Base-by-base conservation (phyloP, 2,888 invertebrate species). In the Stictocephala bisonia region DNA sequence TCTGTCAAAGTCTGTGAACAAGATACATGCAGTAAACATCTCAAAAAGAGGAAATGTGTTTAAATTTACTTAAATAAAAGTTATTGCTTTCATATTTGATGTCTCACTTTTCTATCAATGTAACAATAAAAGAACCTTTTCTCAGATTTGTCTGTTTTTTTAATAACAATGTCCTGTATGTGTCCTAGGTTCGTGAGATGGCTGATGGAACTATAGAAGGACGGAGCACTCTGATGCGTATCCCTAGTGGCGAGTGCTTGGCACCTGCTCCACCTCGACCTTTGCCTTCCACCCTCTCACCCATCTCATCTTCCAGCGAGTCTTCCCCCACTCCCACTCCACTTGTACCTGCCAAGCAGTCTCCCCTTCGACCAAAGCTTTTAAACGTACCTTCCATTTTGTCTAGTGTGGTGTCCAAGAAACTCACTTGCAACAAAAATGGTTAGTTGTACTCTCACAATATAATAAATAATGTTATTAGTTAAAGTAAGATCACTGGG, bases 301-400 rank as follows among this genome's bases (percentile, higher is more conserved):
- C 78, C 9, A 78, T 78, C 24, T 74, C 76, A 41, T 78, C 76
- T 3, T 77, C 78, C 6, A 72, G 75, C 4, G 77, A 77, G 18
- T 75, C 76, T 40, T 78, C 78, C 1, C 77, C 78, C n/a, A 73
- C 73, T 9, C 48, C 77, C 26, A 26, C 58, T 27, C 72, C 77
- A n/a, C 70, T 73, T 18, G 44, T 75, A 26, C 72, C 73, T 13
- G 69, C 72, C 7, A 78, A 78, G 41, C 66, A 72, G 6, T 77
- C 75, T 24, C 77, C 77, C 3, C 60, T 74, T 2, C 53, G 78
- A 64, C 78, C 79, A 11, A 75, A 76, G 22, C 77, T 79, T 7
- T 71, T 79, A 40, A 79, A 78, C 40, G 78, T 79, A 40, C 78
- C 78, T 41, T 75, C 75, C 27, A 77, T 78, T 48, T 74, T 76